Evolutionary conservation across 1,140 invertebrate species (phyloP), one percentile per base, ranked within the genome.

Genomic region (Scaptomyza montana): DNA sequence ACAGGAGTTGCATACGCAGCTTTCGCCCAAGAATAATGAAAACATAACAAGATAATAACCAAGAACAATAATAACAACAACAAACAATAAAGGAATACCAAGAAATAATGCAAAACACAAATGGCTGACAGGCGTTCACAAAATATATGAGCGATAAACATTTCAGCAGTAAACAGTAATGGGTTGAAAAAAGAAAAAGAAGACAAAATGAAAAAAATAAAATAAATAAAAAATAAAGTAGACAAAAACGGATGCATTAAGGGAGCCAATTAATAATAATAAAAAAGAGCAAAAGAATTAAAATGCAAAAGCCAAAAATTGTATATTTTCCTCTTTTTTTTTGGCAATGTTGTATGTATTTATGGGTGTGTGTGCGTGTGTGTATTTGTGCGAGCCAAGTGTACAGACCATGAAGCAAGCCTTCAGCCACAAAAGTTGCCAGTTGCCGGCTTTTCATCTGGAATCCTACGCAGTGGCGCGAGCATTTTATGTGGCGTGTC

Each of bases 91-190:
- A 47, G 49, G 45, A 49, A 43, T 13, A 28, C 51, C 30, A 61
- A 36, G 43, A 45, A 65, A 56, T 49, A 60, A 66, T 3, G 21
- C 21, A 33, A 33, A 5, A 33, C 3, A 1, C 25, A 47, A 53
- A 39, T 46, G 43, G 56, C 46, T 49, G 41, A 77, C 41, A 39
- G 47, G 7, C 74, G 39, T 12, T 46, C 41, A 39, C 13, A 77
- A 30, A 30, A 63, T 74, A 67, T 67, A 70, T 59, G 54, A 49
- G 56, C 61, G 33, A 78, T 81, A 84, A 81, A 81, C 78, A 79
- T 66, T 70, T 74, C 80, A 62, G 55, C 61, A 46, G 76, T 81
- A 81, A 81, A 81, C 80, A 81, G 62, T 51, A 75, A 70, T 60
- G 33, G 45, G 45, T 53, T 33, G 21, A 36, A 74, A 61, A 57